Evolutionary conservation across 2,797 vertebrate species (phyloP).

Genomic region (Gymnocypris eckloni): DNA sequence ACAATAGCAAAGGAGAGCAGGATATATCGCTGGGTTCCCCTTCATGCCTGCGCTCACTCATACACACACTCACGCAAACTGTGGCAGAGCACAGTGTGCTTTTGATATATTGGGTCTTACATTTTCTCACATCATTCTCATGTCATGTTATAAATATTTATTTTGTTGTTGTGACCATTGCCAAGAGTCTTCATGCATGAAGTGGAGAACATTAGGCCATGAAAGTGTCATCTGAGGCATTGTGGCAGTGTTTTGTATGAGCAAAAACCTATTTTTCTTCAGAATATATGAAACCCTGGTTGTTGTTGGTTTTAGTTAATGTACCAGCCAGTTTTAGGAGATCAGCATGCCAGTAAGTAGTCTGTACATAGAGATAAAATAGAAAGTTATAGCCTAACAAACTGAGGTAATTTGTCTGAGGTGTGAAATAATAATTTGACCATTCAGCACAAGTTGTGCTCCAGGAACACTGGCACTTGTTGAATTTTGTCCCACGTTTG

Average conservation of each 20-base stretch:
- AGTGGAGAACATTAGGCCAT: constrained; percentile 38
- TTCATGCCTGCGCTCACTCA: constrained; percentile 42
- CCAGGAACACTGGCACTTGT: background rate
- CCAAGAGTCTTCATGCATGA: constrained; percentile 53
- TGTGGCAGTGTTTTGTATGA: background rate
- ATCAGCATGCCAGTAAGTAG: background rate
- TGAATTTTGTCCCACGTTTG: background rate
- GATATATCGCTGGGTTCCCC: constrained; percentile 64
- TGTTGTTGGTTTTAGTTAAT: background rate
- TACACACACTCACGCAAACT: constrained; percentile 50
- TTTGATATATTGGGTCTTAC: constrained; percentile 20
- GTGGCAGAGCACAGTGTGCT: constrained; percentile 55
- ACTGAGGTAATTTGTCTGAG: background rate
- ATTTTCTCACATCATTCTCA: constrained; percentile 23
- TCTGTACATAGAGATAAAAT: background rate
- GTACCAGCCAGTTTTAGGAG: background rate
- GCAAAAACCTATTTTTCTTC: background rate
- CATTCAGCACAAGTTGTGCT: background rate
- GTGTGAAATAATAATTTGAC: background rate
- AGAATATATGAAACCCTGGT: background rate
- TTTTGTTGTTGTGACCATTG: constrained; percentile 65
- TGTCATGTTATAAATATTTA: constrained; percentile 42
- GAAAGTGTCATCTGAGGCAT: background rate
- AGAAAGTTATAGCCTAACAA: background rate
- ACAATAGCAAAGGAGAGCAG: constrained; percentile 63